Evolutionary conservation across 2,888 invertebrate genomes (phyloP).

Genomic region (Drosophila fungiperda): DNA sequence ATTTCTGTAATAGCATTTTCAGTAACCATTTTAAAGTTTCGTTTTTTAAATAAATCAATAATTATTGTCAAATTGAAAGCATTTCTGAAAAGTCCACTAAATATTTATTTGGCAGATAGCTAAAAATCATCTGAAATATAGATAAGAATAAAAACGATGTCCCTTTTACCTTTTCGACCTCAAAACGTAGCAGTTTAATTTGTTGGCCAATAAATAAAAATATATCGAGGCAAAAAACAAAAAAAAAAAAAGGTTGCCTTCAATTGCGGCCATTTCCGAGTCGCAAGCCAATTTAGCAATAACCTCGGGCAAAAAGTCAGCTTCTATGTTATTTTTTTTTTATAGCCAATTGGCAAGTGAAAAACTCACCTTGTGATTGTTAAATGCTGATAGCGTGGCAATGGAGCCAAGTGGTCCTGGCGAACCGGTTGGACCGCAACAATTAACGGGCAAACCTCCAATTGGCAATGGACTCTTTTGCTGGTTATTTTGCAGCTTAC

Average conservation of each 20-base stretch:
- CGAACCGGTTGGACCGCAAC: conserved; percentile 92
- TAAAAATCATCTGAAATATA: conserved; percentile 8
- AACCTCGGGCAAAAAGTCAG: conserved; percentile 29
- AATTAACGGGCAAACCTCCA: conserved; percentile 91
- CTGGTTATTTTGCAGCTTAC: conserved; percentile 90
- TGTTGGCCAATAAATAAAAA: conserved; percentile 64
- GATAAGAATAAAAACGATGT: conserved; percentile 23
- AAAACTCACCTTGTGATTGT: conserved; percentile 90
- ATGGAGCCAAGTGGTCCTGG: conserved; percentile 93
- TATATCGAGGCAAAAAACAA: conserved; percentile 9
- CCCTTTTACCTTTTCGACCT: conserved; percentile 6
- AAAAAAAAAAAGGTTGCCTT: conserved; percentile 43
- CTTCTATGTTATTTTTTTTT: conserved; percentile 36
- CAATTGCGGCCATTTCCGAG: conserved; percentile 66
- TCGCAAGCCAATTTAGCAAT: conserved; percentile 42
- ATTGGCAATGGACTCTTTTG: conserved; percentile 89
- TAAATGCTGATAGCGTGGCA: conserved; percentile 93
- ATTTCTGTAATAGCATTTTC: not conserved
- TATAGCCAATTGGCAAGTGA: conserved; percentile 61
- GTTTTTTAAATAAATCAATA: not conserved
- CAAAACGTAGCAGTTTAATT: conserved; percentile 38
- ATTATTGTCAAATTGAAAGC: not conserved
- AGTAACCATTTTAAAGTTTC: not conserved
- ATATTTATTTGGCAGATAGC: conserved; percentile 29
- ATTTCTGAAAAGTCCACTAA: not conserved